Percentiles rank a stretch among this genome's conserved stretches.
These are phyloP conservation scores for Dilophus febrilis DNA, from an alignment of 2,888 invertebrate genomes.

Conservation along the genomic window DNA sequence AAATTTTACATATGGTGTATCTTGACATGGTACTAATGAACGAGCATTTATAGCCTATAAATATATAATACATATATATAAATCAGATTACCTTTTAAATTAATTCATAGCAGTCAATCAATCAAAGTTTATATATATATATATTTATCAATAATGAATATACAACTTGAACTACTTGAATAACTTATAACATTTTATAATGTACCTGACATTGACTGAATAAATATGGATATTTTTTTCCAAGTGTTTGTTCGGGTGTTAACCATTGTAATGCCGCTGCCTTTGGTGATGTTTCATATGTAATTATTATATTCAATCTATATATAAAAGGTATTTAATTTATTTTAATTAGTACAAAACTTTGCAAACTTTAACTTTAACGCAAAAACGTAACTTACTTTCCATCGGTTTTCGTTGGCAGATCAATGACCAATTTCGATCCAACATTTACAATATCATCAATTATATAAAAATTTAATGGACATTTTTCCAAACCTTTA, in stretches of 20 bases:
- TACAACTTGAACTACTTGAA: not conserved
- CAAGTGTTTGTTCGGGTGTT: slow-evolving; percentile 68
- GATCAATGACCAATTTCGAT: slow-evolving; percentile 52
- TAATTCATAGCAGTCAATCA: slow-evolving; percentile 5
- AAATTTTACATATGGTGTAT: slow-evolving; percentile 77
- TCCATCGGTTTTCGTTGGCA: slow-evolving; percentile 35
- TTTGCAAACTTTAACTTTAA: too few species aligned
- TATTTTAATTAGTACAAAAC: slow-evolving; percentile 2
- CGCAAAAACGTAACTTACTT: slow-evolving; percentile 28
- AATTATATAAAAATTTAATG: slow-evolving; percentile 41
- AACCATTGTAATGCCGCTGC: slow-evolving; percentile 85
- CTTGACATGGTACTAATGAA: slow-evolving; percentile 82
- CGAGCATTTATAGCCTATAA: slow-evolving; percentile 65
- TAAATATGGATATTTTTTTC: slow-evolving; percentile 69
- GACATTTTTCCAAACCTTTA: slow-evolving; percentile 25
- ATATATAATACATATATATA: slow-evolving; percentile 21
- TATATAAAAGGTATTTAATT: slow-evolving; percentile 12
- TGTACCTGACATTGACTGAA: slow-evolving; percentile 56
- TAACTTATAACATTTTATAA: slow-evolving; percentile 23
- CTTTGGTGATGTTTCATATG: slow-evolving; percentile 58
- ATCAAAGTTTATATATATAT: not conserved
- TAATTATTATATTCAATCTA: slow-evolving; percentile 32
- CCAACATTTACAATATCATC: slow-evolving; percentile 52
- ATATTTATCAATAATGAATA: not conserved
- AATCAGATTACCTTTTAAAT: slow-evolving; percentile 2